Conservation (phyloP, 1,140 invertebrate genomes). For the Drosophila virilis region DNA sequence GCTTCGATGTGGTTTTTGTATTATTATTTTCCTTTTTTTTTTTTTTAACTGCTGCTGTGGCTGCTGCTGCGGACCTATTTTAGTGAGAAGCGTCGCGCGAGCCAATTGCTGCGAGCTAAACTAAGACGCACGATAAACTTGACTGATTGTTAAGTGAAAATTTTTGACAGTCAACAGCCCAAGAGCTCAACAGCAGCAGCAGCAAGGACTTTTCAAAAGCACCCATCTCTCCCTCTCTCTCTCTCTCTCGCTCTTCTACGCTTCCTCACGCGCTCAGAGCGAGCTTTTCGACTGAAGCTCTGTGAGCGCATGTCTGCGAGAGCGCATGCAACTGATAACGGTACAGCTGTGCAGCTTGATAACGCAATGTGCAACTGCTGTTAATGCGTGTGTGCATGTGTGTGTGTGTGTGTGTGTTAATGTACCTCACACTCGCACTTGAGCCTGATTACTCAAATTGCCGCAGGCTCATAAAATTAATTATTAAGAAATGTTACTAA, state of each 20-base stretch:
- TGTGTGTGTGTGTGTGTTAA: slow-evolving; percentile 7
- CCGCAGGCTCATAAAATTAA: slow-evolving; percentile 73
- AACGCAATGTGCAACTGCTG: slow-evolving; percentile 49
- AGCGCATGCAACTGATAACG: slow-evolving; percentile 64
- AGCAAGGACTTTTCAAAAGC: slow-evolving; percentile 60
- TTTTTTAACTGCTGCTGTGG: slow-evolving; percentile 30
- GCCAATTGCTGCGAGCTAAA: slow-evolving; percentile 57
- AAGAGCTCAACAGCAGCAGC: slow-evolving; percentile 41
- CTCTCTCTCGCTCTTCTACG: not conserved
- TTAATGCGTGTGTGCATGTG: not conserved
- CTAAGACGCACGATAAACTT: slow-evolving; percentile 80
- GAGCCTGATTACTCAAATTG: slow-evolving; percentile 61
- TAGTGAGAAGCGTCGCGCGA: slow-evolving; percentile 30
- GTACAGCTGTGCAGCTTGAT: slow-evolving; percentile 73
- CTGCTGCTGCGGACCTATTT: slow-evolving; percentile 33
- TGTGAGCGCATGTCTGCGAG: slow-evolving; percentile 50
- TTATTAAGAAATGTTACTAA: slow-evolving; percentile 57
- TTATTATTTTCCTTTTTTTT: not conserved
- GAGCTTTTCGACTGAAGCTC: slow-evolving; percentile 56
- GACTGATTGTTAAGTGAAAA: slow-evolving; percentile 77
- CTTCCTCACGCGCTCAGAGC: slow-evolving; percentile 20
- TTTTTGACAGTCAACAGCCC: slow-evolving; percentile 76
- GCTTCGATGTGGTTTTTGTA: slow-evolving; percentile 48
- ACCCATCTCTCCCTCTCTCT: not conserved
- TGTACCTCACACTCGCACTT: slow-evolving; percentile 7